Conservation (phyloP, 1,140 invertebrate genomes). For the Oncopeltus fasciatus region DNA sequence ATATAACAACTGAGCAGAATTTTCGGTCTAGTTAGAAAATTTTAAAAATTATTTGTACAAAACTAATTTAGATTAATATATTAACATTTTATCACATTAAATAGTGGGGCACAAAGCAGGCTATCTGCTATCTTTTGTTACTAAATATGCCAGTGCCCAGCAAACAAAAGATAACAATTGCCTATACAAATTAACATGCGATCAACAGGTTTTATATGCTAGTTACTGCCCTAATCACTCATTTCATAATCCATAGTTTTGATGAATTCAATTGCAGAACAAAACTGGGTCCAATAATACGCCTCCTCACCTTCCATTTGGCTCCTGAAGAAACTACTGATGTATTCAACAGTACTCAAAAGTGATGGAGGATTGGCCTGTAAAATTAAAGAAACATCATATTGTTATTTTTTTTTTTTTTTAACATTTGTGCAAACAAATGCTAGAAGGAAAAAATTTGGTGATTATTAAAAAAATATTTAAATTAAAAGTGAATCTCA, state of each 20-base stretch:
- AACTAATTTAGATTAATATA: not conserved
- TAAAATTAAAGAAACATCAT: too few species aligned
- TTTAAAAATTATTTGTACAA: conserved; percentile 2
- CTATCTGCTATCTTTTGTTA: not conserved
- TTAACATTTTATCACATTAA: conserved; percentile 5
- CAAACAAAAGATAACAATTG: too few species aligned
- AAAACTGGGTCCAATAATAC: conserved; percentile 98
- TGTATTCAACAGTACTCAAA: conserved; percentile 93
- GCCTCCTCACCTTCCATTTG: conserved; percentile 79
- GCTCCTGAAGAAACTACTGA: conserved; percentile 78
- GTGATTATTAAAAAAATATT: too few species aligned
- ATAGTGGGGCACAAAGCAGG: not conserved
- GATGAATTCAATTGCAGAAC: conserved; percentile 90
- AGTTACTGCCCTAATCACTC: not conserved
- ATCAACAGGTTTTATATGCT: not conserved
- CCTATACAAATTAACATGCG: not conserved
- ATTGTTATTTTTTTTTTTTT: too few species aligned
- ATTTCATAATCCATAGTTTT: conserved; percentile 86
- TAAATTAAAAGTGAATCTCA: too few species aligned
- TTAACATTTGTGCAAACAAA: too few species aligned
- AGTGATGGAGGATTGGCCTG: conserved; percentile 87
- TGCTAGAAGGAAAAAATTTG: too few species aligned
- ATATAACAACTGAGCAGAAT: not conserved
- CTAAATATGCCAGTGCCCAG: not conserved
- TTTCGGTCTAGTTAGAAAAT: conserved; percentile 1